Percentiles rank a stretch among this genome's conserved stretches.
Conservation (phyloP, 2,113 vertebrate species). For the pig (Sus scrofa) region T2T-Sscrofa CM000820.6:22400501-22401000, state of each 20-base stretch:
- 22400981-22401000: not conserved
- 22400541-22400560: not conserved
- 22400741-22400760: not conserved
- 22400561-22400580: conserved; percentile 12
- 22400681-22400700: not conserved
- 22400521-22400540: not conserved
- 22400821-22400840: not conserved
- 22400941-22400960: conserved; percentile 15
- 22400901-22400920: not conserved
- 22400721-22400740: not conserved
- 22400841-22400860: not conserved
- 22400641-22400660: not conserved
- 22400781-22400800: not conserved
- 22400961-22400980: not conserved
- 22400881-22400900: not conserved
- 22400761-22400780: not conserved
- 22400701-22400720: not conserved
- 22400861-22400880: not conserved
- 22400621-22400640: not conserved
- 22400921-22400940: not conserved
- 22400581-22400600: not conserved
- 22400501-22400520: not conserved
- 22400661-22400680: not conserved
- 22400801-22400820: not conserved
- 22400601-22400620: conserved; percentile 27